These are phyloP conservation scores for Pluvianellus socialis DNA, from an alignment of 2,113 vertebrate species.

Conservation along the genomic window DNA sequence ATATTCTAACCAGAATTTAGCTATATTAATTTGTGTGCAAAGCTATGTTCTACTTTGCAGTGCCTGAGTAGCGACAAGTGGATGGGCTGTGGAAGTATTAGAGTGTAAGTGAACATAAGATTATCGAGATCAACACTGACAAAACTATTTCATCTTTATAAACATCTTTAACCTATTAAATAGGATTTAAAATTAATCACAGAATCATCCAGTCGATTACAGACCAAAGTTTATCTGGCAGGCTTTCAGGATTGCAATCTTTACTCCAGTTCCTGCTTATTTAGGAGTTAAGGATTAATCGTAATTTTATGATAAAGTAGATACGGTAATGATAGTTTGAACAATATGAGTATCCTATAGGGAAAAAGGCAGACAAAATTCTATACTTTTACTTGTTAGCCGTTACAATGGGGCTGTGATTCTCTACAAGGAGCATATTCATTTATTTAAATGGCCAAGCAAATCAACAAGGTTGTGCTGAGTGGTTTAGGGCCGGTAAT, in stretches of 20 bases:
- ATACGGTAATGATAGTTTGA: not conserved
- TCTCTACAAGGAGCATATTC: not conserved
- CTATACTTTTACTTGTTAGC: not conserved
- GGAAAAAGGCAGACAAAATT: not conserved
- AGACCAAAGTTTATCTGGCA: not conserved
- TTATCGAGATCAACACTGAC: not conserved
- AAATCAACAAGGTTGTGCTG: not conserved
- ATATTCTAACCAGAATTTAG: not conserved
- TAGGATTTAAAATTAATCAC: constrained; percentile 17
- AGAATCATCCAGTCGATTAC: not conserved
- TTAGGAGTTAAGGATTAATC: not conserved
- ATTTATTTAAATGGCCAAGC: not conserved
- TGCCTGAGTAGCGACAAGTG: constrained; percentile 33
- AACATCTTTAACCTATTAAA: not conserved
- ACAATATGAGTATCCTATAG: not conserved
- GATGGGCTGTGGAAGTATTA: not conserved
- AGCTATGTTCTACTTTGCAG: not conserved
- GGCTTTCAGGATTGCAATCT: not conserved
- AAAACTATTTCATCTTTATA: constrained; percentile 1
- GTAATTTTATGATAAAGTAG: not conserved
- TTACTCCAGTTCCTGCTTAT: not conserved
- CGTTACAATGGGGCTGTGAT: not conserved
- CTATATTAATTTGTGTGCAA: not conserved
- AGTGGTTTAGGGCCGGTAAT: not conserved
- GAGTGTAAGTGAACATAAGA: not conserved